These are phyloP conservation scores for Chironomus striatipennis DNA, from an alignment of 1,140 invertebrate genomes.

Conservation along the genomic window DNA sequence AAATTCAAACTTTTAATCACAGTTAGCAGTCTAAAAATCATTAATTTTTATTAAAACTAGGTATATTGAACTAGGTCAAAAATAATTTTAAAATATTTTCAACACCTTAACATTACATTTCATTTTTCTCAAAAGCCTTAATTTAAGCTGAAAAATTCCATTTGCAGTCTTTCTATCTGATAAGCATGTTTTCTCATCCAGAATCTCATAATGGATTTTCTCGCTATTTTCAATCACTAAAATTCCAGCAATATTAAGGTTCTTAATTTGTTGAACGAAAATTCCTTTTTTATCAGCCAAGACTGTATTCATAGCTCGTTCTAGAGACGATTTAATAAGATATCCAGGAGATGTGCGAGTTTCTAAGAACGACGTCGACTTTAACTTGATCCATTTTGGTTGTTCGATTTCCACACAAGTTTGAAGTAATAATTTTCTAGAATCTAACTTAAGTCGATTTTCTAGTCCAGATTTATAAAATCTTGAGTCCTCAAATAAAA, in stretches of 20 bases:
- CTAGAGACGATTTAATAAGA: neutral
- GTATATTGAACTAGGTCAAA: too few species aligned
- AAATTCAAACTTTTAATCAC: too few species aligned
- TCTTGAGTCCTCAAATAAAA: neutral
- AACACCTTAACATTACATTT: neutral
- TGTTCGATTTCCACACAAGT: constrained; percentile 3
- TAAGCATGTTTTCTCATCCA: neutral
- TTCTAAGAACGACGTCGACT: neutral
- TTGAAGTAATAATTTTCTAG: neutral
- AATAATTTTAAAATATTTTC: too few species aligned
- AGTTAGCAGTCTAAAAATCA: too few species aligned
- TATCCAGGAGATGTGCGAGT: neutral
- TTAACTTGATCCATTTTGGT: neutral
- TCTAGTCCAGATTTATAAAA: neutral
- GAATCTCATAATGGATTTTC: neutral
- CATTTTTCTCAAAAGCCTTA: neutral
- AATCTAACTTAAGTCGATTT: neutral
- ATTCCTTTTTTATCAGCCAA: neutral
- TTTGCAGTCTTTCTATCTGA: neutral
- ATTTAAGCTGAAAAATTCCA: constrained; percentile 6
- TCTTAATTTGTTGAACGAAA: constrained; percentile 11
- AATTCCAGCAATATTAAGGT: neutral
- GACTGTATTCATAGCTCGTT: neutral
- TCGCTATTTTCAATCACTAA: neutral
- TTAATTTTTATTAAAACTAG: too few species aligned